Evolutionary conservation across 2,797 vertebrate species (phyloP).

Genomic region (Rachycentron canadum): DNA sequence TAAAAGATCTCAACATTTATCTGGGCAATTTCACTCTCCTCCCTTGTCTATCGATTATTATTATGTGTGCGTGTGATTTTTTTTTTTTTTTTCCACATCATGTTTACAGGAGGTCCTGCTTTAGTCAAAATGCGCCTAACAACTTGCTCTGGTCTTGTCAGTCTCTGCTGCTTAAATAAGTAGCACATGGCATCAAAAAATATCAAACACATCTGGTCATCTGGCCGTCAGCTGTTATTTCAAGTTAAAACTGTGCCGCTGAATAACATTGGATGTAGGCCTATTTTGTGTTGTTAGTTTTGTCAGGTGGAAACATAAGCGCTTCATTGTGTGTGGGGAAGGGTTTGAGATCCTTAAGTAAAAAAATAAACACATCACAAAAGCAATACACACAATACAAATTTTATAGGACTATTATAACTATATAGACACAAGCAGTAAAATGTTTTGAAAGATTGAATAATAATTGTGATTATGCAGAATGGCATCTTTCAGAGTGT

Average conservation of each 20-base stretch:
- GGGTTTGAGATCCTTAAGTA: background rate
- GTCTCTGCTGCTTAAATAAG: conserved; percentile 24
- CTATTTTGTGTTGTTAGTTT: conserved; percentile 6
- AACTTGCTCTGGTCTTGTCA: conserved; percentile 8
- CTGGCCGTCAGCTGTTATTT: conserved; percentile 1
- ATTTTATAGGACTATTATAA: no score
- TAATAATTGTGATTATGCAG: background rate
- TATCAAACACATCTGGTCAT: conserved; percentile 27
- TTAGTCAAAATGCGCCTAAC: conserved; percentile 24
- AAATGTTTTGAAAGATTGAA: background rate
- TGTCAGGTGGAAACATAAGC: background rate
- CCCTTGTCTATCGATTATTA: background rate
- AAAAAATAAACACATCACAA: background rate
- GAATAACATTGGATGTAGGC: background rate
- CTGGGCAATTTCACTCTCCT: background rate
- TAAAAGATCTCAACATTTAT: background rate
- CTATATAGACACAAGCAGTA: background rate
- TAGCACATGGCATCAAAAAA: conserved; percentile 1
- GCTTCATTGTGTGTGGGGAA: background rate
- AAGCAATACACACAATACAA: background rate
- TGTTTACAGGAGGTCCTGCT: conserved; percentile 18
- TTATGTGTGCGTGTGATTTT: background rate
- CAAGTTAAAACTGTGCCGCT: conserved; percentile 9
- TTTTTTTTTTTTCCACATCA: background rate
- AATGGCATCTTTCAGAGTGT: background rate